Base-by-base conservation (phyloP, 2,797 vertebrate genomes). In the Melanotaenia boesemani region DNA sequence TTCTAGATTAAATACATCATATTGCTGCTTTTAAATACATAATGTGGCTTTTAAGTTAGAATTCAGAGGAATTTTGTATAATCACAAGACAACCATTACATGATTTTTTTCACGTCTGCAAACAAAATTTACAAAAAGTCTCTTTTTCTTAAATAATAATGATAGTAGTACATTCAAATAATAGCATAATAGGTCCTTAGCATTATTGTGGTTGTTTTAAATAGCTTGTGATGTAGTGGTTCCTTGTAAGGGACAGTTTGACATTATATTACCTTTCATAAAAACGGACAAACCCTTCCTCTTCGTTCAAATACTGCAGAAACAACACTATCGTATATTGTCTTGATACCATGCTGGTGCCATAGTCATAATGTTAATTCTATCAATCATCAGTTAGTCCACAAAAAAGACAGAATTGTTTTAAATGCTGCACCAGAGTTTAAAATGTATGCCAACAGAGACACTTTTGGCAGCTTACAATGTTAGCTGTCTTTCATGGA, bases 1-100 rank as follows among this genome's bases (percentile, higher is more conserved):
- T 86, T 91, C 85, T 92, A 88, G 92, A 93, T 94, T 95, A 95
- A 93, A 95, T 95, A 95, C 91, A 93, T 79, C 89, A 90, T 93
- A 93, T 85, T 90, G 91, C 88, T 89, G 83, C 79, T 91, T 90
- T 94, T 95, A 95, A 95, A 95, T 95, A 95, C 79, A 90, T 82
- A 87, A 88, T 63, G 88, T 92, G 87, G 91, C 90, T 91, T 90
- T 95, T 95, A 95, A 95, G 91, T 95, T 95, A 95, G 90, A 91
- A 86, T 93, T 91, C 85, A 88, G 86, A 85, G 81, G 81, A 90
- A 90, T 86, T 83, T 91, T 82, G 83, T 82, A 80, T 82, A 86
- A 91, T 93, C 84, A 91, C 80, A 86, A 89, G 80, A 90, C 89
- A 82, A 90, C 85, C 67, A 72, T 89, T 74, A 88, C 76, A 82